These are phyloP conservation scores for Coleophora deauratella DNA, from an alignment of 2,888 invertebrate genomes.

Conservation along the genomic window DNA sequence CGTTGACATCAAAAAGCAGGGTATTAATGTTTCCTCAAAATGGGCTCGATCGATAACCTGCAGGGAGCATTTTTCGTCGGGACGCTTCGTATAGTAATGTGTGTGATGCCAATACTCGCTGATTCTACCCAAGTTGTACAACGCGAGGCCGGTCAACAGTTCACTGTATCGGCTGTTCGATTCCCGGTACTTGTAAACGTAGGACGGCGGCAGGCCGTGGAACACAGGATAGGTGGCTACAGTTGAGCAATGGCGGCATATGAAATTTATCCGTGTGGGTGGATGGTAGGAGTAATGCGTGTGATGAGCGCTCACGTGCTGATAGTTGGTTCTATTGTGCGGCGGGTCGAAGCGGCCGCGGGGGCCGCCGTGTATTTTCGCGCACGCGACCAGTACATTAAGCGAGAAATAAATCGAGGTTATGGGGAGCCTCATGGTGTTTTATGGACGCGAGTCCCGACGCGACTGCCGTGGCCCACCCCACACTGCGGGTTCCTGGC, in stretches of 20 bases:
- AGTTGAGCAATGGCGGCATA: conserved; percentile 45
- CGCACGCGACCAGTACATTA: conserved; percentile 24
- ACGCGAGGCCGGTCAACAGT: conserved; percentile 50
- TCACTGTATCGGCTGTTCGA: conserved; percentile 45
- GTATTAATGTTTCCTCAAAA: conserved; percentile 49
- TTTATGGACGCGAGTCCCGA: conserved; percentile 46
- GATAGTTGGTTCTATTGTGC: conserved; percentile 15
- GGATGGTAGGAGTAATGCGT: conserved; percentile 56
- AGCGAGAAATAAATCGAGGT: conserved; percentile 25
- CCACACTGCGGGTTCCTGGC: conserved; percentile 39
- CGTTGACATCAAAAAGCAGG: conserved; percentile 59
- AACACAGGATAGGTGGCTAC: conserved; percentile 53
- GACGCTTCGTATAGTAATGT: conserved; percentile 33
- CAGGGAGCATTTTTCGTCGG: conserved; percentile 48
- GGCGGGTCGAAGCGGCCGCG: conserved; percentile 29
- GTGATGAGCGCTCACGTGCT: conserved; percentile 46
- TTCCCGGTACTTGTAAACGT: conserved; percentile 54
- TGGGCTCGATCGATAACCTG: conserved; percentile 45
- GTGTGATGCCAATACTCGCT: conserved; percentile 32
- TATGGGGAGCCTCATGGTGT: conserved; percentile 41
- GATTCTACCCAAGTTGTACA: conserved; percentile 56
- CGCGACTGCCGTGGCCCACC: conserved; percentile 44
- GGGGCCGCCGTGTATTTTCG: conserved; percentile 44
- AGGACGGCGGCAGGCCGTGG: conserved; percentile 48
- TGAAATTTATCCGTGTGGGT: conserved; percentile 44